Evolutionary conservation across 2,113 vertebrate genomes (phyloP), one percentile per base, ranked within the genome.

Genomic region (Ciconia maguari): DNA sequence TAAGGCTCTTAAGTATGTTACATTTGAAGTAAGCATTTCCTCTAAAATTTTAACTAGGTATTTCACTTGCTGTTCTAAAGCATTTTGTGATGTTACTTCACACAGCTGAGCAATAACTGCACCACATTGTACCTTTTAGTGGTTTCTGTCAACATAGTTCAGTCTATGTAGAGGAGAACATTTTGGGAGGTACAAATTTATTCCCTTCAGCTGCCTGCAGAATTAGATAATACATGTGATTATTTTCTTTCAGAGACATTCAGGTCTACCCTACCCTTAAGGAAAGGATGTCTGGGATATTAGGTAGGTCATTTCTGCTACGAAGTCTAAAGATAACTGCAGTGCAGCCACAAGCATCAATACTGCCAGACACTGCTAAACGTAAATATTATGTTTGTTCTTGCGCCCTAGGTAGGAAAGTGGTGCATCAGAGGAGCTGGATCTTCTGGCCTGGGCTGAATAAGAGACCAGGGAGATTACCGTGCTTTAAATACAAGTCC

Each of bases 1-100:
- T 49, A 65, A 94, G 42, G 72, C 69, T 84, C 46, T 65, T 66
- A 86, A 96, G 85, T 86, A 83, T 27, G 4, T 84, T 90, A 85
- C 49, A 85, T 54, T 90, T 83, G 66, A 88, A 94, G 68, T 62
- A 93, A 83, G 85, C 46, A 86, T 83, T 88, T 95, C 60, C 71
- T 88, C 64, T 89, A 55, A 86, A 89, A 90, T 76, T 57, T 92
- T 82, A 84, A 75, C 89, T 71, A 60, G 75, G 15, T 76, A 44
- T 82, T 91, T 91, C 44, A 72, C 48, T 95, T 75, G 72, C 76
- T 57, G 22, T 54, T 89, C 66, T 93, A 60, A 93, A 94, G 19
- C 2, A 8, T 65, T 91, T 81, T 79, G 29, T 38, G 51, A 57
- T 49, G 34, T 82, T 85, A 51, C 13, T 65, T 88, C 52, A 62